phyloP scores from a whole-genome alignment of 2,888 invertebrate species.

The Drosophila demipolita region DNA sequence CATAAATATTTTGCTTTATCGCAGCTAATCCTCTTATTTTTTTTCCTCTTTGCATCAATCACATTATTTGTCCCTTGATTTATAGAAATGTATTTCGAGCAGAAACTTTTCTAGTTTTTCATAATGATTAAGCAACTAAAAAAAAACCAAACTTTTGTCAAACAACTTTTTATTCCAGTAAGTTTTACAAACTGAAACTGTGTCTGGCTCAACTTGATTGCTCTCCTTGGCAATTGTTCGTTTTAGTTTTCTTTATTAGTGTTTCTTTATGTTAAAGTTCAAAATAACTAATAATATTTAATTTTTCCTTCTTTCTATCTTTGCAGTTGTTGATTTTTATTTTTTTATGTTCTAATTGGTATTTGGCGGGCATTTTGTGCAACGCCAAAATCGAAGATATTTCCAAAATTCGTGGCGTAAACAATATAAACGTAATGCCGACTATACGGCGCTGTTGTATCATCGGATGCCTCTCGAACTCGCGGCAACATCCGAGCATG shows the following conservation, averaged over 20 bases:
- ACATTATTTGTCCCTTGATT: constrained; percentile 6
- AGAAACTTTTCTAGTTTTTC: constrained; percentile 36
- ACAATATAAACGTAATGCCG: constrained; percentile 72
- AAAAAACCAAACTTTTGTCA: constrained; percentile 30
- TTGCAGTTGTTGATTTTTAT: constrained; percentile 34
- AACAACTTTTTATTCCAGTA: constrained; percentile 34
- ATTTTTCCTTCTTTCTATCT: constrained; percentile 12
- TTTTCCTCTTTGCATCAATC: not conserved
- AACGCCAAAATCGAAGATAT: constrained; percentile 53
- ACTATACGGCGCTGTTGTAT: constrained; percentile 84
- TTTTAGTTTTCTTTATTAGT: not conserved
- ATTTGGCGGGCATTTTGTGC: constrained; percentile 72
- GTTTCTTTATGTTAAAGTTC: not conserved
- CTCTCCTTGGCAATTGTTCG: constrained; percentile 6
- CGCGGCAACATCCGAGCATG: constrained; percentile 81
- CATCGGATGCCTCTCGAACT: constrained; percentile 83
- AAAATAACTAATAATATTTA: constrained; percentile 8
- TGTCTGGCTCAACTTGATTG: constrained; percentile 19
- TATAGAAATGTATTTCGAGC: not conserved
- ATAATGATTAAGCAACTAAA: constrained; percentile 37
- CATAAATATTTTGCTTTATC: not conserved
- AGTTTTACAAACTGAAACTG: not conserved
- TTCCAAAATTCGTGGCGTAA: constrained; percentile 66
- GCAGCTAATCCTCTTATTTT: not conserved
- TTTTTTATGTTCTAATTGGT: constrained; percentile 49